Evolutionary conservation across 2,113 vertebrate species (phyloP).

Genomic region (Chloropsis hardwickii): DNA sequence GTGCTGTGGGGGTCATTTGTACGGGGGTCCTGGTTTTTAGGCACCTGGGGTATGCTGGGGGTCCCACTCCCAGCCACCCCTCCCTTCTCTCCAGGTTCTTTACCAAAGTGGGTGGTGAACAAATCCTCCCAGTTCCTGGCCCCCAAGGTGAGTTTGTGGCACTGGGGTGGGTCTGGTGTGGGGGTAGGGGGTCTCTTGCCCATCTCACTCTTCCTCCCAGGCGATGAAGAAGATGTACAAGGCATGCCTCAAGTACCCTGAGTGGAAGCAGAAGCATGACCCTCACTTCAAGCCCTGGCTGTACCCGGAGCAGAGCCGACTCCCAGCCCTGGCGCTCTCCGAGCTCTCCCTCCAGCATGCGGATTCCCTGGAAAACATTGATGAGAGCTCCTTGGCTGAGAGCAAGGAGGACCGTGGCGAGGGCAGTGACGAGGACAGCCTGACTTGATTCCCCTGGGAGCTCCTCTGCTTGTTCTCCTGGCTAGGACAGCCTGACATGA

Average conservation of each 20-base stretch:
- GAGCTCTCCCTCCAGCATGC: slow-evolving; percentile 89
- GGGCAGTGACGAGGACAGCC: slow-evolving; percentile 85
- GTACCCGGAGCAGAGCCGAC: slow-evolving; percentile 87
- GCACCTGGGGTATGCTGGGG: not conserved
- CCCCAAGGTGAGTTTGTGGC: slow-evolving; percentile 80
- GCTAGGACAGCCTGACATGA: slow-evolving; percentile 78
- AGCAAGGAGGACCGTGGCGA: slow-evolving; percentile 77
- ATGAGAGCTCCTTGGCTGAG: slow-evolving; percentile 85
- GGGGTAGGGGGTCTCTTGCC: not conserved
- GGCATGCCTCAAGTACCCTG: slow-evolving; percentile 87
- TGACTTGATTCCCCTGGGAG: slow-evolving; percentile 54
- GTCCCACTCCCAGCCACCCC: not conserved
- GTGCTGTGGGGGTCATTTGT: not conserved
- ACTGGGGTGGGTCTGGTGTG: not conserved
- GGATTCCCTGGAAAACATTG: slow-evolving; percentile 93
- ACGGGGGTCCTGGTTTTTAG: not conserved
- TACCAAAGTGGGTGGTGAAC: slow-evolving; percentile 97
- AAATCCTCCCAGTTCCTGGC: slow-evolving; percentile 91
- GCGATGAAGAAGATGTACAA: slow-evolving; percentile 93
- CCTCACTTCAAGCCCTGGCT: slow-evolving; percentile 90
- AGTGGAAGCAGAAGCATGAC: slow-evolving; percentile 89
- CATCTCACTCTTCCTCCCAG: slow-evolving; percentile 48
- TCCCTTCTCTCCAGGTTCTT: slow-evolving; percentile 78
- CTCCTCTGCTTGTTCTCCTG: not conserved
- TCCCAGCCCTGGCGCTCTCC: slow-evolving; percentile 80